Evolutionary conservation across 2,888 invertebrate species (phyloP).

Genomic region (Doris montereyensis): DNA sequence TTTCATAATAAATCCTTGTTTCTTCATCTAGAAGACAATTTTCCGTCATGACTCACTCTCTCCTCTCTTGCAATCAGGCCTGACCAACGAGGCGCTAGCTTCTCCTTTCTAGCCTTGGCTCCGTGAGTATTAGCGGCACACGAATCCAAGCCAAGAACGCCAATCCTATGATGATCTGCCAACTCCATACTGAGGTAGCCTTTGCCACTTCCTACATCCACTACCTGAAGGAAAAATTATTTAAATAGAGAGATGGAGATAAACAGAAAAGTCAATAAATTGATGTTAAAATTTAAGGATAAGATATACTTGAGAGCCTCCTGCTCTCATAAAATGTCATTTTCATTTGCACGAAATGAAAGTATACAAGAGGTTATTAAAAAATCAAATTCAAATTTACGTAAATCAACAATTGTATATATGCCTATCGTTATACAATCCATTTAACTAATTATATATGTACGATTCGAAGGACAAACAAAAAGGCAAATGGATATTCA

Average conservation of each 20-base stretch:
- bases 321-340: no score
- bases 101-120: constrained; percentile 75
- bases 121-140: constrained; percentile 80
- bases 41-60: background rate
- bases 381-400: no score
- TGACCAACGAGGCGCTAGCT: constrained; percentile 58
- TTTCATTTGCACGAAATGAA: no score
- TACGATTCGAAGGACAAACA: no score
- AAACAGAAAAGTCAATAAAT: background rate
- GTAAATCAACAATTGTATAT: no score
- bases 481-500: no score
- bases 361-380: no score
- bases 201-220: constrained; percentile 92
- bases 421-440: no score
- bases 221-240: constrained; percentile 74
- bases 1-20: no score
- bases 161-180: constrained; percentile 80
- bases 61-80: constrained; percentile 48
- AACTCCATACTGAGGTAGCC: constrained; percentile 87
- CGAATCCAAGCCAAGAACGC: constrained; percentile 88
- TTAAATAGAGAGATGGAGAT: background rate
- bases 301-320: no score
- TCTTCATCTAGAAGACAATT: no score
- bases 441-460: no score
- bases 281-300: background rate